Evolutionary conservation across 2,888 invertebrate genomes (phyloP).

Genomic region (Mesorhabditis spiculigera): DNA sequence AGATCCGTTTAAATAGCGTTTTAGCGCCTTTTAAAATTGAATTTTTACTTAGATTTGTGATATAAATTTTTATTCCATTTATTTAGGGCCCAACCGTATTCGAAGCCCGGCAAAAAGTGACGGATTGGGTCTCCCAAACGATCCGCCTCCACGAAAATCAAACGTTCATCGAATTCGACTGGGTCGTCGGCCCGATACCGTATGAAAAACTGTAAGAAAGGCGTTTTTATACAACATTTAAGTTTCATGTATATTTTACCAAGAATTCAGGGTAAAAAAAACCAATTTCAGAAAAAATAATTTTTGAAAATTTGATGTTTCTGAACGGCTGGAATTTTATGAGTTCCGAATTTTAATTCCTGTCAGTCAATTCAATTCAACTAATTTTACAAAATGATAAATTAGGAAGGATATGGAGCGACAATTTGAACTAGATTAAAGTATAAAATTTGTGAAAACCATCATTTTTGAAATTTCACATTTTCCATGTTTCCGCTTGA

Average conservation of each 20-base stretch:
- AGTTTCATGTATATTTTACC: too few species aligned
- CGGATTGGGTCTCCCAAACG: slow-evolving; percentile 74
- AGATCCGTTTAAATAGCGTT: neutral
- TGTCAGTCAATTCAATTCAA: slow-evolving; percentile 56
- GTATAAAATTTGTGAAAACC: neutral
- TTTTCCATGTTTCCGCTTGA: too few species aligned
- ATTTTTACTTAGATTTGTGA: too few species aligned
- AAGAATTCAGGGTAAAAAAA: neutral
- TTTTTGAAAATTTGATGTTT: too few species aligned
- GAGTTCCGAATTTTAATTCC: too few species aligned
- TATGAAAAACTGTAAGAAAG: neutral
- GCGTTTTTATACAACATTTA: too few species aligned
- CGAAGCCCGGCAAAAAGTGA: slow-evolving; percentile 73
- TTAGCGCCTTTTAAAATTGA: neutral
- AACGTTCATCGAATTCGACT: slow-evolving; percentile 64
- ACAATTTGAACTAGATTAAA: too few species aligned
- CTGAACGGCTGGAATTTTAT: too few species aligned
- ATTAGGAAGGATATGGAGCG: too few species aligned
- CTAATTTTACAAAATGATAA: too few species aligned
- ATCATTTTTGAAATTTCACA: too few species aligned
- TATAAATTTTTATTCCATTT: slow-evolving; percentile 14
- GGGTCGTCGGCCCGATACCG: slow-evolving; percentile 67
- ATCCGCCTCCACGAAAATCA: slow-evolving; percentile 69
- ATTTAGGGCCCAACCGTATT: slow-evolving; percentile 69
- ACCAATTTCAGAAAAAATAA: too few species aligned